phyloP scores from a whole-genome alignment of 2,113 vertebrate species.

The Chloebia gouldiae region DNA sequence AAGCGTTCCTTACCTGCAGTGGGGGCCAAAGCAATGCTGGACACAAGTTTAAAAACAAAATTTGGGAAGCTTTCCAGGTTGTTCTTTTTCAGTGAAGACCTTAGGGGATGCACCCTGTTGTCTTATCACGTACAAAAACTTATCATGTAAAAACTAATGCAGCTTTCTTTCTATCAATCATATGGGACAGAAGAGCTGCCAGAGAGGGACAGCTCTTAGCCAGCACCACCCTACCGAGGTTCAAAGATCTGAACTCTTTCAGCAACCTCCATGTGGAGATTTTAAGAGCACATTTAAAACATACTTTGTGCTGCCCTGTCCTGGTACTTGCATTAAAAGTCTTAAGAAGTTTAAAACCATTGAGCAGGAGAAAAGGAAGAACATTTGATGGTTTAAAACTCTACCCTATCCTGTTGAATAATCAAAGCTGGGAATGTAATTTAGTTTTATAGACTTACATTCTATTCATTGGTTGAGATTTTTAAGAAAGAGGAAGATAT shows the following conservation, averaged over 20 bases:
- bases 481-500: background rate
- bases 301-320: background rate
- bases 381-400: background rate
- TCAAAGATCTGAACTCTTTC: slow-evolving; percentile 17
- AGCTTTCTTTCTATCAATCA: background rate
- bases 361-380: background rate
- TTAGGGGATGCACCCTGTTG: background rate
- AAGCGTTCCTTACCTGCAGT: background rate
- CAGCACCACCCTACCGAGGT: background rate
- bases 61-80: background rate
- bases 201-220: background rate
- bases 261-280: slow-evolving; percentile 13
- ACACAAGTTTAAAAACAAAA: slow-evolving; percentile 1
- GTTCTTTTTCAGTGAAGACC: background rate
- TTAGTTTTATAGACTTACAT: background rate
- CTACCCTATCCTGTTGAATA: background rate
- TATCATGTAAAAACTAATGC: background rate
- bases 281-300: slow-evolving; percentile 24
- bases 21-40: background rate
- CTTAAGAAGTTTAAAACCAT: slow-evolving; percentile 25
- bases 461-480: background rate
- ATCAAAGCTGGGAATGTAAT: slow-evolving; percentile 11
- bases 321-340: slow-evolving; percentile 1
- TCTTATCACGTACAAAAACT: background rate
- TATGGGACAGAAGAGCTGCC: background rate